A percentile compares a stretch with the other conserved stretches of the same genome.
Conservation (phyloP, 1,140 invertebrate species). For the Drosophila pseudoobscura region DNA sequence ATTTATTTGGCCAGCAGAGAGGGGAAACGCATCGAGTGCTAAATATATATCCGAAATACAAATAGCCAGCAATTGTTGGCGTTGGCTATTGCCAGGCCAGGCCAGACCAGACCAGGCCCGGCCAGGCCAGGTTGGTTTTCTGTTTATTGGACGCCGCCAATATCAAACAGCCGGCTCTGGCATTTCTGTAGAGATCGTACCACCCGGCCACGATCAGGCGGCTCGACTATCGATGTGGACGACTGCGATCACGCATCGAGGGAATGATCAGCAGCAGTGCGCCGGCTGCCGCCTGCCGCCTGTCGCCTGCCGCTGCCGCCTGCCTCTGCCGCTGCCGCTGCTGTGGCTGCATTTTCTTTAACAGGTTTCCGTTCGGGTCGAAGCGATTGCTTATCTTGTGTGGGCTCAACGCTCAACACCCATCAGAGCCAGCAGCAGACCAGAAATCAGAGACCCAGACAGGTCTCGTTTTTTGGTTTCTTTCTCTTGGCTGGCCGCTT, state of each 20-base stretch:
- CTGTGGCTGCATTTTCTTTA: slow-evolving; percentile 71
- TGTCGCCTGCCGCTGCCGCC: slow-evolving; percentile 27
- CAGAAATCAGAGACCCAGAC: slow-evolving; percentile 41
- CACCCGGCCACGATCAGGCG: slow-evolving; percentile 33
- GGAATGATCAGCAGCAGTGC: slow-evolving; percentile 57
- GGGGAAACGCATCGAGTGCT: slow-evolving; percentile 35
- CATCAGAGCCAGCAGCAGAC: slow-evolving; percentile 23
- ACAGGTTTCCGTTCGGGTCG: slow-evolving; percentile 55
- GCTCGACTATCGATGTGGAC: slow-evolving; percentile 35
- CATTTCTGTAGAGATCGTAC: slow-evolving; percentile 33
- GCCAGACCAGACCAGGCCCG: slow-evolving; percentile 3
- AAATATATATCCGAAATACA: slow-evolving; percentile 36
- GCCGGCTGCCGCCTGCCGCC: slow-evolving; percentile 19
- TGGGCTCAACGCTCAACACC: slow-evolving; percentile 32
- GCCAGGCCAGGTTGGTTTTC: slow-evolving; percentile 12
- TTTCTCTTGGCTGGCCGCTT: slow-evolving; percentile 22
- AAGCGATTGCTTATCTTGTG: slow-evolving; percentile 56
- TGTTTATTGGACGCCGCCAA: slow-evolving; percentile 46
- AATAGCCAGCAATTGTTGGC: slow-evolving; percentile 47
- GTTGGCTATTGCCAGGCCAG: slow-evolving; percentile 44
- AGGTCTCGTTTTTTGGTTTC: slow-evolving; percentile 47
- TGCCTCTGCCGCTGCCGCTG: slow-evolving; percentile 29
- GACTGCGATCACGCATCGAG: slow-evolving; percentile 62
- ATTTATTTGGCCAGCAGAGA: slow-evolving; percentile 47
- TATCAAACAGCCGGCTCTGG: slow-evolving; percentile 15